Conservation (phyloP, 2,888 invertebrate genomes). For the Lepidonotus clava region DNA sequence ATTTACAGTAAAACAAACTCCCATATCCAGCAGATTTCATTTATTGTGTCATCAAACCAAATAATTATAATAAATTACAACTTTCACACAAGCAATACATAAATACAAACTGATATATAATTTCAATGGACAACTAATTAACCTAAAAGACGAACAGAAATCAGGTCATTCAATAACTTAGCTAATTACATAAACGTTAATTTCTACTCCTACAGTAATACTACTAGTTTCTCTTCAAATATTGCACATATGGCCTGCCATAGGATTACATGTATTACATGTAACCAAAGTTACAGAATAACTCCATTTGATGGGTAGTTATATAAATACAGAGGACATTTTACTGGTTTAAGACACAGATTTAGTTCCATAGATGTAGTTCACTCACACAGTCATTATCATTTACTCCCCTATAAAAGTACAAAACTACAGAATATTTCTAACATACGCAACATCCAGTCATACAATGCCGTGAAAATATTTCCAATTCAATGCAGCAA, state of each 20-base stretch:
- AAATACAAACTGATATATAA: too few species aligned
- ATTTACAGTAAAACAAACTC: too few species aligned
- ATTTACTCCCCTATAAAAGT: conserved; percentile 4
- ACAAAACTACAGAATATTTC: conserved; percentile 24
- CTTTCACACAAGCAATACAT: background rate
- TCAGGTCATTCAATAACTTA: too few species aligned
- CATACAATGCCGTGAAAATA: background rate
- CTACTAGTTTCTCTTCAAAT: background rate
- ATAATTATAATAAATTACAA: background rate
- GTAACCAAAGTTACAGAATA: conserved; percentile 4
- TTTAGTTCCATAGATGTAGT: background rate
- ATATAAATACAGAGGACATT: conserved; percentile 1
- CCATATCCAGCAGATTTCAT: conserved; percentile 32
- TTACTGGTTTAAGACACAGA: conserved; percentile 1
- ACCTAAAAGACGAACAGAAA: too few species aligned
- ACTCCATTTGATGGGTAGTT: background rate
- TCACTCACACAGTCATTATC: background rate
- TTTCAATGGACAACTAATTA: too few species aligned
- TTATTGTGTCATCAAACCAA: conserved; percentile 18
- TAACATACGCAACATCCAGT: background rate
- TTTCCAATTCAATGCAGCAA: background rate
- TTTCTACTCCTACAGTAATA: too few species aligned
- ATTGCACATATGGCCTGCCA: conserved; percentile 54
- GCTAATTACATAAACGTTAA: too few species aligned
- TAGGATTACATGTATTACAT: conserved; percentile 26